Evolutionary conservation across 2,113 vertebrate species (phyloP), one percentile per base, ranked within the genome.

Genomic region (Phalacrocorax brasilianus): DNA sequence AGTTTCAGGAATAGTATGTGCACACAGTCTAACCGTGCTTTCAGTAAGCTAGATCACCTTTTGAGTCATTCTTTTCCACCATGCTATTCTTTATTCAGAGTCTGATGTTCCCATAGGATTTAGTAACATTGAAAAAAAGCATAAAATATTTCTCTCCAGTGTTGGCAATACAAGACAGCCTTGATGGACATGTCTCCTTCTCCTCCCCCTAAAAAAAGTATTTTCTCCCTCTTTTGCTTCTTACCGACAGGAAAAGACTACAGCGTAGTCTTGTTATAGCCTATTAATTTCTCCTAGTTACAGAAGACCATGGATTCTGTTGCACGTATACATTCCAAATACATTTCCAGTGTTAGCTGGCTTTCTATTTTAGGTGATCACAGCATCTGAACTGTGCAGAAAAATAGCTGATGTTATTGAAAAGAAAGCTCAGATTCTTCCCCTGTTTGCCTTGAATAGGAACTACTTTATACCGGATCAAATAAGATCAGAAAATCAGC

Each of bases 61-160:
- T 84, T 90, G 75, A 86, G 83, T 95, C 91, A 96, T 70, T 84
- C 50, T 87, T 91, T 95, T 80, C 93, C 74, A 76, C 74, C 16
- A 7, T 27, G 35, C 53, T 88, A 21, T 59, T 95, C 91, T 84
- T 92, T 92, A 89, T 56, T 94, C 77, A 65, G 24, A 65, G 30
- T 71, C 81, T 85, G 68, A 49, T 56, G 33, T 67, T 96, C 63
- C 70, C 8, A 3, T 67, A 33, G 56, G 63, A 96, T 56, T 93
- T 92, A 93, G 72, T 63, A 70, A 86, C 86, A 71, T 78, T 38
- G 58, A 28, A 76, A 76, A 58, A 95, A 80, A 45, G 5, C 30
- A 80, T 52, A 15, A 76, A 85, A 67, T 89, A 86, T 88, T 93
- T 94, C 67, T 95, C 50, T 42, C 32, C 5, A 27, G 27, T 26